Evolutionary conservation across 2,113 vertebrate genomes (phyloP), one percentile per base, ranked within the genome.

Genomic region (Pteronura brasiliensis): DNA sequence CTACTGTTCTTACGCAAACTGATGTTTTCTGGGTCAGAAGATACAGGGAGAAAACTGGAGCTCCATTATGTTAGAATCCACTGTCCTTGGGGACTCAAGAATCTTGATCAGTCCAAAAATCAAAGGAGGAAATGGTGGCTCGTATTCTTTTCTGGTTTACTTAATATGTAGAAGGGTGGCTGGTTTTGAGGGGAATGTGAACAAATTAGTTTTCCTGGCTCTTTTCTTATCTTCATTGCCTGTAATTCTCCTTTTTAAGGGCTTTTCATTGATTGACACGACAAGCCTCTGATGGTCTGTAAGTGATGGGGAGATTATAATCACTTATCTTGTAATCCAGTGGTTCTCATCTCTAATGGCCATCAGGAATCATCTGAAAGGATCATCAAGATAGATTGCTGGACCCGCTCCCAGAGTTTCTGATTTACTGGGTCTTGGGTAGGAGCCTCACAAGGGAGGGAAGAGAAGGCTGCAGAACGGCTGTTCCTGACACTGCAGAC

Each of bases 381-480:
- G 0, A 2, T 76, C 44, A 5, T 44, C 67, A 25, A 55, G 36
- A 55, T 31, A 3, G 8, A 57, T 59, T 42, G 29, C 7, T 14
- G 23, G 34, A 20, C 15, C 11, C 0, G 0, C 2, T 21, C 18
- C 12, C 67, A 0, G 77, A 65, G 34, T n/a, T 87, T 65, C 47
- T 29, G 72, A 74, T 59, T 57, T 15, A 74, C 12, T 79, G 25
- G 23, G 5, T 44, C 13, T 23, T 7, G 6, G 21, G 9, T n/a
- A 15, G 71, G 65, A 4, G 29, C 9, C 61, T 86, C n/a, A 7
- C 8, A 23, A 82, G 36, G 7, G 34, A 81, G 10, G 23, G 27
- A n/a, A 44, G 23, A 27, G 18, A 55, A 74, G 11, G 34, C 23
- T 79, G 47, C 20, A 72, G 36, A 79, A 79, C 8, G 2, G 34